These are phyloP conservation scores for Pseudochromis fuscus DNA, from an alignment of 2,797 vertebrate genomes.

Conservation along the genomic window DNA sequence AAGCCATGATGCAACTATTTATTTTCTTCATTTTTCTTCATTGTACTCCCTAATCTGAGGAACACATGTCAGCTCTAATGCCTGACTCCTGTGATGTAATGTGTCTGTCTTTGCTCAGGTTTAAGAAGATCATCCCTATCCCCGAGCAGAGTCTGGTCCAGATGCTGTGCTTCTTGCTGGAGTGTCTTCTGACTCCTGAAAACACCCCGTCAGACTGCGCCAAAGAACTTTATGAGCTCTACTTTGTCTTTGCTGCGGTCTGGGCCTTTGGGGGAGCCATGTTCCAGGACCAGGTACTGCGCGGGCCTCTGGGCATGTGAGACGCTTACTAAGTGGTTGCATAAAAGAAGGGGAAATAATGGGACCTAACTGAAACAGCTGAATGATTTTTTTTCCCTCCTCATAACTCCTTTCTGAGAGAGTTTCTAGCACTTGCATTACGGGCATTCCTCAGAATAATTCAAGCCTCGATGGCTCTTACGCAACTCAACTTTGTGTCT, in stretches of 20 bases:
- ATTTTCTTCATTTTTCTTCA: not conserved
- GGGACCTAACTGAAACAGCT: slow-evolving; percentile 23
- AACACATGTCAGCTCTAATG: not conserved
- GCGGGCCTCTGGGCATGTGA: slow-evolving; percentile 20
- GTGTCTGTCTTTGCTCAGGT: slow-evolving; percentile 80
- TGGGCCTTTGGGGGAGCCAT: slow-evolving; percentile 96
- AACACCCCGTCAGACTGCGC: slow-evolving; percentile 90
- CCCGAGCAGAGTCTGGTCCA: slow-evolving; percentile 95
- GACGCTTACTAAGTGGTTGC: slow-evolving; percentile 37
- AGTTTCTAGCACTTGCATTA: slow-evolving; percentile 34
- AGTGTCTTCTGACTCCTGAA: slow-evolving; percentile 91
- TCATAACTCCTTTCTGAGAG: slow-evolving; percentile 28
- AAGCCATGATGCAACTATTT: slow-evolving; percentile 5
- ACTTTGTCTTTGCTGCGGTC: slow-evolving; percentile 94
- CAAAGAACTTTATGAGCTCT: slow-evolving; percentile 95
- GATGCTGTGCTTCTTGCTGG: slow-evolving; percentile 93
- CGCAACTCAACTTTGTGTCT: slow-evolving; percentile 53
- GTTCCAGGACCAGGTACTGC: slow-evolving; percentile 94
- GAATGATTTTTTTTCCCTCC: slow-evolving; percentile 4
- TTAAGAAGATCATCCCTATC: slow-evolving; percentile 94
- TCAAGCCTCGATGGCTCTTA: slow-evolving; percentile 50
- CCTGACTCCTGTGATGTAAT: not conserved
- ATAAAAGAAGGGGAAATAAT: slow-evolving; percentile 33
- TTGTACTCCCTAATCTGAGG: no score
- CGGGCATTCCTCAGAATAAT: slow-evolving; percentile 37